A percentile compares a stretch with the other conserved stretches of the same genome.
These are phyloP conservation scores for Petrocephalus microphthalmus DNA, from an alignment of 2,113 vertebrate genomes.

Conservation along the genomic window DNA sequence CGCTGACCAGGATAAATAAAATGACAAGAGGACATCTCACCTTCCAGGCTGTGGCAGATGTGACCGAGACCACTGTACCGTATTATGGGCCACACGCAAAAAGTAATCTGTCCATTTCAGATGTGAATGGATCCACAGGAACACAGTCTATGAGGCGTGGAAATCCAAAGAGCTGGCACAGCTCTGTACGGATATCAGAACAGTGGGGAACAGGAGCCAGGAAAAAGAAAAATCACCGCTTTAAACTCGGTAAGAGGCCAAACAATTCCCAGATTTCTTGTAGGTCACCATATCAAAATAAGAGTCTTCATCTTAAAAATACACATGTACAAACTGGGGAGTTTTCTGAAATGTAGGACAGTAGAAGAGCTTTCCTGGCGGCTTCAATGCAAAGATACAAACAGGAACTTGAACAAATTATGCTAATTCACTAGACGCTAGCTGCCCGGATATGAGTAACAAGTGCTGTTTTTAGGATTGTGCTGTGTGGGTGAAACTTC, in stretches of 20 bases:
- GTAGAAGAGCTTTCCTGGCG: not conserved
- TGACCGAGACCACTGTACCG: not conserved
- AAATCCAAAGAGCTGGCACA: not conserved
- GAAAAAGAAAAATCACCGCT: not conserved
- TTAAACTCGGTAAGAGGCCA: not conserved
- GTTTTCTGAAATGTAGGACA: not conserved
- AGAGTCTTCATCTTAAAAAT: not conserved
- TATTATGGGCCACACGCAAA: not conserved
- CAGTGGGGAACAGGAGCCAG: not conserved
- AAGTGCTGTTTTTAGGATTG: not conserved
- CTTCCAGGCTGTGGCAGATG: not conserved
- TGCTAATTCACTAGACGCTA: not conserved
- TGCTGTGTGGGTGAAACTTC: not conserved
- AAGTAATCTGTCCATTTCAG: not conserved
- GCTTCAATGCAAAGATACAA: not conserved
- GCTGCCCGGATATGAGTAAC: not conserved
- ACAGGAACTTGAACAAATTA: not conserved
- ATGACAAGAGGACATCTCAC: not conserved
- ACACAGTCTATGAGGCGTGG: not conserved
- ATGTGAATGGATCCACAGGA: not conserved
- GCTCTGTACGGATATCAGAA: not conserved
- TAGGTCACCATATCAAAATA: not conserved
- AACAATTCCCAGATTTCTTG: not conserved
- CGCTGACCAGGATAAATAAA: not conserved
- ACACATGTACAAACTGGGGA: not conserved